These are phyloP conservation scores for Cynopterus brachyotis DNA, from an alignment of 2,113 vertebrate genomes.

Conservation along the genomic window DNA sequence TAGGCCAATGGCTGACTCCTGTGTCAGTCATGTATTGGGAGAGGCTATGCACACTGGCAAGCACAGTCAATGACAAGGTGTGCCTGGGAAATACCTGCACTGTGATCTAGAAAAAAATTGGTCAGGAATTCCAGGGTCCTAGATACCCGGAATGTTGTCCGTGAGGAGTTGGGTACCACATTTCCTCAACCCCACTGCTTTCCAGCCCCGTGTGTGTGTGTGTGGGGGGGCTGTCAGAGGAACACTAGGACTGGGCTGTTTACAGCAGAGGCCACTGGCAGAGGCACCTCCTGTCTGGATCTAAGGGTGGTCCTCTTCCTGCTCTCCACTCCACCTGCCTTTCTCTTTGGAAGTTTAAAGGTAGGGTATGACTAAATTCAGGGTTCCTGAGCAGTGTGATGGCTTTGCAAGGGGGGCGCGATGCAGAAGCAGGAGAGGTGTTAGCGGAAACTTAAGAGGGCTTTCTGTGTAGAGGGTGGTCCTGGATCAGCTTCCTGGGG, in stretches of 20 bases:
- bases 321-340: background rate
- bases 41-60: too few relatives aligned
- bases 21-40: background rate
- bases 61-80: background rate
- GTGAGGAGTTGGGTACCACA: background rate
- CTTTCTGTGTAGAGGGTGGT: accelerated
- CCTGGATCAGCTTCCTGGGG: background rate
- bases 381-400: background rate
- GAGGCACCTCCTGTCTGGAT: background rate
- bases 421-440: background rate
- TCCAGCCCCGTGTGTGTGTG: accelerated
- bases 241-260: background rate
- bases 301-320: background rate
- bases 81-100: background rate
- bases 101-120: background rate
- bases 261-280: background rate
- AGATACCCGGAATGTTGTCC: background rate
- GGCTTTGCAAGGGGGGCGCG: background rate
- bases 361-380: background rate
- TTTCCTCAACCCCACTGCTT: background rate
- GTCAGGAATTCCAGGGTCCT: background rate
- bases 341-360: background rate
- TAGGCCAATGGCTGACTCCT: background rate
- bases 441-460: background rate
- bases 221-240: background rate